Evolutionary conservation across 1,140 invertebrate genomes (phyloP).

Genomic region (Zaprionus ghesquierei): DNA sequence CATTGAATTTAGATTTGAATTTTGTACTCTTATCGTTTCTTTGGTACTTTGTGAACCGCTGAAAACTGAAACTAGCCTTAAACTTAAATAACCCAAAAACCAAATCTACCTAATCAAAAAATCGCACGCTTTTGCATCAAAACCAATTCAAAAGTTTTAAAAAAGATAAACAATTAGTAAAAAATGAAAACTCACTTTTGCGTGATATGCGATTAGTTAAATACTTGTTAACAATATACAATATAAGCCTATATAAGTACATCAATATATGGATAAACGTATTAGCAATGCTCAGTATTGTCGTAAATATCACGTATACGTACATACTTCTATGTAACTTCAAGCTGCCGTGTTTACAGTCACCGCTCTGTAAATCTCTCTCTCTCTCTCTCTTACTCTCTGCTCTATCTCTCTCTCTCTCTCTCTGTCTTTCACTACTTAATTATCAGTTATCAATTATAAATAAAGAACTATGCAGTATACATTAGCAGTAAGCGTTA

Average conservation of each 20-base stretch:
- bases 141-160: constrained; percentile 42
- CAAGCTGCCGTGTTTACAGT: constrained; percentile 68
- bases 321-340: constrained; percentile 67
- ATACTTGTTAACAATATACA: constrained; percentile 53
- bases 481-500: constrained; percentile 36
- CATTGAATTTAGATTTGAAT: constrained; percentile 39
- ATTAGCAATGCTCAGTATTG: constrained; percentile 72
- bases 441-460: constrained; percentile 43
- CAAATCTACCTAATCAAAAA: constrained; percentile 52
- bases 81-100: constrained; percentile 64
- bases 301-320: constrained; percentile 73
- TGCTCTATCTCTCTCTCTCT: constrained; percentile 20
- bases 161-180: constrained; percentile 50
- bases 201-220: constrained; percentile 74
- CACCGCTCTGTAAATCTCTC: constrained; percentile 51
- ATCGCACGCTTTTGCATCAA: constrained; percentile 82
- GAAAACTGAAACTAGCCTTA: constrained; percentile 77
- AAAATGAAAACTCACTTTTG: constrained; percentile 58
- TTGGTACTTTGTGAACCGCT: constrained; percentile 74
- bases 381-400: constrained; percentile 40
- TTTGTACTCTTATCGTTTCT: constrained; percentile 50
- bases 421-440: constrained; percentile 48
- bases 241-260: constrained; percentile 54
- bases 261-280: constrained; percentile 56
- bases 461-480: constrained; percentile 9